Conservation (phyloP, 2,113 vertebrate species). For the Tringa solitaria region DNA sequence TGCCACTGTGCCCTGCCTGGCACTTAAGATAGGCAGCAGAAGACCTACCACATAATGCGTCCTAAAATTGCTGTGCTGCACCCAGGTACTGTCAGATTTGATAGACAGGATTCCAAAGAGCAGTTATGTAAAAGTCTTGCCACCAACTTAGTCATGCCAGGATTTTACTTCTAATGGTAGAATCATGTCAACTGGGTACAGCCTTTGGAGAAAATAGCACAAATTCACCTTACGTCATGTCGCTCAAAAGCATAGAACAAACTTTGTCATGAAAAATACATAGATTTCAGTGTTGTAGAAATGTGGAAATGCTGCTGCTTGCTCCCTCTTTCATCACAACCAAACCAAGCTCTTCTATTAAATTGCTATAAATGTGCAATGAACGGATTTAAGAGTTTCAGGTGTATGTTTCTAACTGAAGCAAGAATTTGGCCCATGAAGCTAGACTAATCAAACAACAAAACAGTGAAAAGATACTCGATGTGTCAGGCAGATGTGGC, state of each 20-base stretch:
- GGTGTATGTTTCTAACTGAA: neutral
- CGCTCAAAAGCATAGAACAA: neutral
- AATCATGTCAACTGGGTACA: neutral
- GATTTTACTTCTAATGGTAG: neutral
- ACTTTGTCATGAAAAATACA: neutral
- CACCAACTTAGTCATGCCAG: neutral
- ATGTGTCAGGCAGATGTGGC: neutral
- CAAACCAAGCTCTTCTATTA: neutral
- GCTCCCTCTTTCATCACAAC: neutral
- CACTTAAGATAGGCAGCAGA: neutral
- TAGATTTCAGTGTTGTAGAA: neutral
- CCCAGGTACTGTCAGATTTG: neutral
- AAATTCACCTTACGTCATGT: neutral
- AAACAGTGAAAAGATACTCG: neutral
- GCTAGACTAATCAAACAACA: neutral
- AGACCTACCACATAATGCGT: neutral
- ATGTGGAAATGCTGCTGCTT: neutral
- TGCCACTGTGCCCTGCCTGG: neutral
- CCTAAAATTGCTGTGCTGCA: neutral
- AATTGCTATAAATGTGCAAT: neutral
- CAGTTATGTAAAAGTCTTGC: neutral
- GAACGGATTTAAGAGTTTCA: neutral
- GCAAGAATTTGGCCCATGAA: neutral
- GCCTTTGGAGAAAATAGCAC: neutral
- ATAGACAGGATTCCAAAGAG: neutral